phyloP scores from a whole-genome alignment of 2,797 vertebrate species.

The Percopsis omiscomaycus region DNA sequence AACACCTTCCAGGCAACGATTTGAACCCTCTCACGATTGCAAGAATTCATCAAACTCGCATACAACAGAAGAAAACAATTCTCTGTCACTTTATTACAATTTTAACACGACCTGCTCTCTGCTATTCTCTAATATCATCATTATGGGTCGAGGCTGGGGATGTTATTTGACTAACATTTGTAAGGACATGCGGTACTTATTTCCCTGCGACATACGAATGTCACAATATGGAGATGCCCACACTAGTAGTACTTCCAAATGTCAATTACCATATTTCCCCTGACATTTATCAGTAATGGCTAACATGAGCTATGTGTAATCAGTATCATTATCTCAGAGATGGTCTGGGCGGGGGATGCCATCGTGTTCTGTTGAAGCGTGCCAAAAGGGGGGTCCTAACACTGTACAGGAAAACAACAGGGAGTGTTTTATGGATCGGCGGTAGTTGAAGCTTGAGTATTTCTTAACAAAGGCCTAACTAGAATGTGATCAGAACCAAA shows the following conservation, averaged over 20 bases:
- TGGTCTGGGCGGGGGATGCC: slow-evolving; percentile 41
- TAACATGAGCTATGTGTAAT: slow-evolving; percentile 75
- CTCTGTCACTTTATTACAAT: slow-evolving; percentile 54
- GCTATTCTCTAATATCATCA: slow-evolving; percentile 69
- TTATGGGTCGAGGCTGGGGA: slow-evolving; percentile 69
- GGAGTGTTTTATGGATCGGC: slow-evolving; percentile 48
- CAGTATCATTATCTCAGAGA: slow-evolving; percentile 75
- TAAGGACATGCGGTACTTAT: slow-evolving; percentile 84
- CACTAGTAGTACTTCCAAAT: slow-evolving; percentile 81
- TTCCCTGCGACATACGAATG: slow-evolving; percentile 73
- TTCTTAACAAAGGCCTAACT: slow-evolving; percentile 59
- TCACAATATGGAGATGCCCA: slow-evolving; percentile 71
- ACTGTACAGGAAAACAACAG: slow-evolving; percentile 34
- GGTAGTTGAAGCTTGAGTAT: slow-evolving; percentile 43
- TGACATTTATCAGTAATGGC: slow-evolving; percentile 89
- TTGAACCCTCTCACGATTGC: background rate
- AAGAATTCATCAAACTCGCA: background rate
- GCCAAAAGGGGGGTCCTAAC: slow-evolving; percentile 8
- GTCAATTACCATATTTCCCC: slow-evolving; percentile 88
- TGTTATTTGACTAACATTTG: slow-evolving; percentile 90
- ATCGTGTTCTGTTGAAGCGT: slow-evolving; percentile 12
- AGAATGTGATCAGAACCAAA: slow-evolving; percentile 52
- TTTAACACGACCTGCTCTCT: slow-evolving; percentile 61
- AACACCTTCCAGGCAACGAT: background rate
- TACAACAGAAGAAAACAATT: slow-evolving; percentile 10